A percentile compares a stretch with the other conserved stretches of the same genome.
Evolutionary conservation across 2,888 invertebrate genomes (phyloP).

Genomic region (Torymus aiolomorphi): DNA sequence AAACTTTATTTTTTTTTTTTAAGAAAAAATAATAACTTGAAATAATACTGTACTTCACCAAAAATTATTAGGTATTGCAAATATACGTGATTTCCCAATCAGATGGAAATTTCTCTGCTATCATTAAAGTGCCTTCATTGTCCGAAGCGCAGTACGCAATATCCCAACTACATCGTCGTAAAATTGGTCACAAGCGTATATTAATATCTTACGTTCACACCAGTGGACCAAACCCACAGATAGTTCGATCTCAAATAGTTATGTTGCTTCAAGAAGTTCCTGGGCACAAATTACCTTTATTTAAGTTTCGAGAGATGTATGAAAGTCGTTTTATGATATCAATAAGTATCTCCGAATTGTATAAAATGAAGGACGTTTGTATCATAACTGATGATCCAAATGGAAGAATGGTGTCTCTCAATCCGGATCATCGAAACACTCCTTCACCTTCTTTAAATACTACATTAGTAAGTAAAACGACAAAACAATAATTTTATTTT

Average conservation of each 20-base stretch:
- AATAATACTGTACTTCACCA: background rate
- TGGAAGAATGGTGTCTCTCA: constrained; percentile 84
- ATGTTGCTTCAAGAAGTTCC: constrained; percentile 87
- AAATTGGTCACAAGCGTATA: constrained; percentile 88
- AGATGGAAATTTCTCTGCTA: constrained; percentile 83
- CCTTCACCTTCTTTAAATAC: constrained; percentile 76
- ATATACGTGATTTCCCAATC: constrained; percentile 81
- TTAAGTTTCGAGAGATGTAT: constrained; percentile 89
- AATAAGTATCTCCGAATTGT: constrained; percentile 83
- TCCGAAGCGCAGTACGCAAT: constrained; percentile 86
- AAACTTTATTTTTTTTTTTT: constrained; percentile 34
- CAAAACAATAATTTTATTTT: constrained; percentile 8
- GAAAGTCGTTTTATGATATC: constrained; percentile 88
- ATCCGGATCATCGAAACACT: constrained; percentile 80
- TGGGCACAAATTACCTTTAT: constrained; percentile 84
- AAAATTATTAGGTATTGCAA: constrained; percentile 77
- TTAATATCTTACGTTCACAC: constrained; percentile 84
- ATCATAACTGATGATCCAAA: constrained; percentile 83
- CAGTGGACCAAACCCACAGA: constrained; percentile 81
- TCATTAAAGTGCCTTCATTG: constrained; percentile 83
- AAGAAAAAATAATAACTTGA: background rate
- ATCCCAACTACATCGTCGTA: constrained; percentile 88
- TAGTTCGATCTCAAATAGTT: constrained; percentile 83
- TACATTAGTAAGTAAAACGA: constrained; percentile 64
- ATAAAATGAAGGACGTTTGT: constrained; percentile 87